Base-by-base conservation (phyloP, 2,113 vertebrate species). In the Jacana jacana region DNA sequence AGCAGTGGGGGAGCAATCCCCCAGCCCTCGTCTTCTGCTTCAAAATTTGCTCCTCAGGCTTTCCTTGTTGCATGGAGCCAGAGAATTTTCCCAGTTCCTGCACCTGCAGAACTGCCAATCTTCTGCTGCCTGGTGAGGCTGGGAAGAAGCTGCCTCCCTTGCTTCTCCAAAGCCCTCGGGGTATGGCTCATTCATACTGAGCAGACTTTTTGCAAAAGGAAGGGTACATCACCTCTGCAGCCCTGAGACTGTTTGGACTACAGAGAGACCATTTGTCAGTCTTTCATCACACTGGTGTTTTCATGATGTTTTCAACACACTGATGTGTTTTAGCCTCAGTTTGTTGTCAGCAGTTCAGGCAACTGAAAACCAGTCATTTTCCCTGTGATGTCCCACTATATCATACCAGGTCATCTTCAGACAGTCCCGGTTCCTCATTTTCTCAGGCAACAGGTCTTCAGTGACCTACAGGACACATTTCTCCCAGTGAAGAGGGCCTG, bases 151-250 rank as follows among this genome's bases (percentile, higher is more conserved):
- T 25, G 5, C 5, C 13, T 44, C 28, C 35, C 16, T 55, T 33
- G 7, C 12, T 60, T 91, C 40, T 79, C 20, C 28, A 60, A n/a
- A 88, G 18, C 14, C 55, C 27, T 30, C 0, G 0, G 7, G 9
- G 3, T 37, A 42, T 25, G 31, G 11, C 8, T 39, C 7, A 15
- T 44, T 27, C 15, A 9, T 17, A 70, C 48, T 1, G 27, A 68
- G 5, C 0, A 57, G 39, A 27, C 5, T 70, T 81, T 81, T 86
- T 80, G 39, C 15, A 66, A 73, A 66, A 9, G 19, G 15, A 46
- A 76, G 10, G 13, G 18, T 40, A 42, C 15, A 28, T 65, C 44
- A 54, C 16, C 31, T 92, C 15, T 13, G 4, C 20, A 86, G 5
- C 8, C 85, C 71, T 70, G 66, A 31, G 18, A 48, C 6, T 4